Evolutionary conservation across 2,888 invertebrate genomes (phyloP).

Genomic region (Xestia ashworthii): DNA sequence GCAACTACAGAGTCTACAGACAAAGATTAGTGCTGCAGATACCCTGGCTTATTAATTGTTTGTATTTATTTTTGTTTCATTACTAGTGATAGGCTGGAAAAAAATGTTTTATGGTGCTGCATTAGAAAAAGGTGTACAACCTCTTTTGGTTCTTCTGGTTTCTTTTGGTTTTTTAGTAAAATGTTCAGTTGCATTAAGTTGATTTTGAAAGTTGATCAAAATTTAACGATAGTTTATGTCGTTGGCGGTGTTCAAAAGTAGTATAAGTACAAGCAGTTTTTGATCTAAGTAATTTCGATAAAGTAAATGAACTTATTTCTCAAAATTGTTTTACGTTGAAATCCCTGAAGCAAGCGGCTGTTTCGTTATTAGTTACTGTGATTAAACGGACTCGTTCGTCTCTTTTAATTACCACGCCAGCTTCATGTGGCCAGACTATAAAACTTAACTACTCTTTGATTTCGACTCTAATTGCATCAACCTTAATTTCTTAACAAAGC

Average conservation of each 20-base stretch:
- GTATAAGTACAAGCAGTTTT: background rate
- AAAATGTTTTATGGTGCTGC: background rate
- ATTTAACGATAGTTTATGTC: background rate
- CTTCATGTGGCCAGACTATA: constrained; percentile 55
- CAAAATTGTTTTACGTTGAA: background rate
- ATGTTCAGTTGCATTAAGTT: too few species aligned
- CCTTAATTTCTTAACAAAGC: constrained; percentile 28
- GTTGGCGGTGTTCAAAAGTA: background rate
- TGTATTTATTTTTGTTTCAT: background rate
- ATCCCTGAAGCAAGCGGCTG: constrained; percentile 21
- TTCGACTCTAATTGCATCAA: constrained; percentile 36
- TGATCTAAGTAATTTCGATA: background rate
- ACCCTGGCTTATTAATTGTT: background rate
- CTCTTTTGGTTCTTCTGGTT: too few species aligned
- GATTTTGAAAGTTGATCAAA: background rate
- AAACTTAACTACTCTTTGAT: constrained; percentile 52
- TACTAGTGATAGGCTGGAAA: background rate
- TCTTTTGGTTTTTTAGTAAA: background rate
- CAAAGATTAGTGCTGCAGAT: constrained; percentile 52
- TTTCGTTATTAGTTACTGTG: constrained; percentile 25
- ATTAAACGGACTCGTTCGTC: constrained; percentile 40
- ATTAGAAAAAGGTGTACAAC: too few species aligned
- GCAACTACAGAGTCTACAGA: constrained; percentile 15
- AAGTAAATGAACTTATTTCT: background rate
- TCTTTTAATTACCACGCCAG: constrained; percentile 54